Conservation (phyloP, 2,797 vertebrate species). For the Numenius phaeopus region DNA sequence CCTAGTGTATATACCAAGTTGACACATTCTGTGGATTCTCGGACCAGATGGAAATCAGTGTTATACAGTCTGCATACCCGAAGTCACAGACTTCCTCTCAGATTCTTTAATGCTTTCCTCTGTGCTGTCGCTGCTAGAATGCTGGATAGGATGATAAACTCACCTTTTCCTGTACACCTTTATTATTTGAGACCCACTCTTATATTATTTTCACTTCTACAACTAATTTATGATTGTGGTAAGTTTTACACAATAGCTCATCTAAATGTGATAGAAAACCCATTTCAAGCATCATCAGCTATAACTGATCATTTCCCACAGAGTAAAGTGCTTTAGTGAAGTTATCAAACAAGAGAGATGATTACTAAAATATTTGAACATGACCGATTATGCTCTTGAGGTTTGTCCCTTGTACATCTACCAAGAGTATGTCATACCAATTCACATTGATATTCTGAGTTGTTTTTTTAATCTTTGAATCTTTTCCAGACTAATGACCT, state of each 20-base stretch:
- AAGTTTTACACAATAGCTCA: background rate
- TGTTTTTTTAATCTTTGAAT: background rate
- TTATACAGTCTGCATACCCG: background rate
- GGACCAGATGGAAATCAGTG: rapidly evolving
- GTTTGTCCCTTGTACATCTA: background rate
- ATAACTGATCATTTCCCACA: background rate
- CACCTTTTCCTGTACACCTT: too few relatives aligned
- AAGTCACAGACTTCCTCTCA: background rate
- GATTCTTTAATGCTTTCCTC: background rate
- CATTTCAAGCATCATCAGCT: background rate
- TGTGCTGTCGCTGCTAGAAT: background rate
- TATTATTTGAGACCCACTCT: background rate
- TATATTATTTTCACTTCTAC: background rate
- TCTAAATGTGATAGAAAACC: background rate
- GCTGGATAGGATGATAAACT: background rate
- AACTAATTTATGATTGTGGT: background rate
- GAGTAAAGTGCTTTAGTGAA: background rate
- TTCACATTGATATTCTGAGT: background rate
- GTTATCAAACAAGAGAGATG: background rate
- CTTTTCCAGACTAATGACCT: background rate
- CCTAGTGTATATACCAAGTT: rapidly evolving
- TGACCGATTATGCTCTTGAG: background rate
- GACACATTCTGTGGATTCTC: background rate
- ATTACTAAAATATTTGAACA: background rate
- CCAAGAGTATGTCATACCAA: background rate